A percentile compares a stretch with the other conserved stretches of the same genome.
These are phyloP conservation scores for Poecilia gillii DNA, from an alignment of 2,797 vertebrate genomes.

Conservation along the genomic window DNA sequence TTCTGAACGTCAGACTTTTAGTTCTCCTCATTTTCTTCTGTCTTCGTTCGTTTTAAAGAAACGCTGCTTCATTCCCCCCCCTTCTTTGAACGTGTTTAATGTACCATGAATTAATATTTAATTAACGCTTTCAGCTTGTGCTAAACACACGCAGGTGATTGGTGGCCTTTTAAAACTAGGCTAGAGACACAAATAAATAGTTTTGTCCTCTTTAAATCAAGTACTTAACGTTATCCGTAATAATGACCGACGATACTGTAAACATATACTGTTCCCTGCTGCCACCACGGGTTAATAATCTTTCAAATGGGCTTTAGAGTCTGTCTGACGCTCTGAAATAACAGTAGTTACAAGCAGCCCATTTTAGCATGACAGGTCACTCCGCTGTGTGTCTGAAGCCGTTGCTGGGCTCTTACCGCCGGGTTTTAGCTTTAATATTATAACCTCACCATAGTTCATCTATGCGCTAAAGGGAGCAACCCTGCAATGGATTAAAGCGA, in stretches of 20 bases:
- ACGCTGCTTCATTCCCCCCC: background rate
- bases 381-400: conserved; percentile 85
- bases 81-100: conserved; percentile 25
- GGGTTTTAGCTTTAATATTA: conserved; percentile 84
- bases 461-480: conserved; percentile 63
- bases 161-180: conserved; percentile 45
- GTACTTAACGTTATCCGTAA: background rate
- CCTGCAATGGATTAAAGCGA: conserved; percentile 46
- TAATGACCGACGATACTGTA: too few relatives aligned
- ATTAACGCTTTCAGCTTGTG: conserved; percentile 5
- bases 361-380: conserved; percentile 79
- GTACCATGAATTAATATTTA: conserved; percentile 8
- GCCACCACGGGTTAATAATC: conserved; percentile 32
- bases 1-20: conserved; percentile 51
- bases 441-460: conserved; percentile 72
- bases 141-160: conserved; percentile 17
- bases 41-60: conserved; percentile 35
- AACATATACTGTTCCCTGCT: background rate
- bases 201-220: background rate
- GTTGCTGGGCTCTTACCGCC: conserved; percentile 88
- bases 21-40: background rate
- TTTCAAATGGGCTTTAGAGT: conserved; percentile 28
- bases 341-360: conserved; percentile 65
- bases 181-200: conserved; percentile 32
- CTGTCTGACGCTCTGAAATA: conserved; percentile 57